Evolutionary conservation across 2,888 invertebrate genomes (phyloP).

Genomic region (Ectobius pallidus): DNA sequence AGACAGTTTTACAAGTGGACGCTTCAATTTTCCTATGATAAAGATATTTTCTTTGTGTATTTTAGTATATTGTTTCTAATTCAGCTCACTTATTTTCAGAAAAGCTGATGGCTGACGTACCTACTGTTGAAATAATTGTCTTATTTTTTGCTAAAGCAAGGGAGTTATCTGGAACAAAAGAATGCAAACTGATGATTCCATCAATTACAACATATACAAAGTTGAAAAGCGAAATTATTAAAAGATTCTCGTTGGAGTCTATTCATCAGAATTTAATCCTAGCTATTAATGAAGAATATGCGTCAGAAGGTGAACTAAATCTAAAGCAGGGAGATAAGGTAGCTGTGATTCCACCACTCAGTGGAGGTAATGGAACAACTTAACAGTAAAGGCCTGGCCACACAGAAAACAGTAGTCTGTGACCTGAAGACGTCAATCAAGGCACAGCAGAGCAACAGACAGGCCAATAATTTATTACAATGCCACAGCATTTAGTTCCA

Average conservation of each 20-base stretch:
- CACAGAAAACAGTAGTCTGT: no score
- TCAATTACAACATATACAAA: slow-evolving; percentile 61
- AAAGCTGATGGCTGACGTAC: slow-evolving; percentile 6
- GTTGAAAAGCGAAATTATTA: slow-evolving; percentile 66
- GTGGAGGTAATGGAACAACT: slow-evolving; percentile 88
- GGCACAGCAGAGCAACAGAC: no score
- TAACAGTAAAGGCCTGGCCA: no score
- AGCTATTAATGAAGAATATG: slow-evolving; percentile 84
- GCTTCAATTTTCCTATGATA: no score
- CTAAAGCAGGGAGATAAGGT: slow-evolving; percentile 77
- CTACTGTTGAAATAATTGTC: slow-evolving; percentile 61
- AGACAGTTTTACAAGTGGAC: no score
- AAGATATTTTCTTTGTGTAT: no score
- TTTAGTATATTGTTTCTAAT: no score
- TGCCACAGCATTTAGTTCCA: no score
- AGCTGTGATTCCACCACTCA: slow-evolving; percentile 92
- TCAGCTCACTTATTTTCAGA: slow-evolving; percentile 21
- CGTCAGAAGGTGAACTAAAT: slow-evolving; percentile 61
- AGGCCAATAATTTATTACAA: no score
- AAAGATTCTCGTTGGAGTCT: slow-evolving; percentile 66
- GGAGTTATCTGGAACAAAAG: slow-evolving; percentile 74
- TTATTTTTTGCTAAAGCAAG: slow-evolving; percentile 91
- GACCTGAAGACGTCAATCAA: no score
- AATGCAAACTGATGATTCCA: slow-evolving; percentile 61
- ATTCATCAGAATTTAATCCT: slow-evolving; percentile 76